A percentile compares a stretch with the other conserved stretches of the same genome.
Evolutionary conservation across 2,888 invertebrate genomes (phyloP).

Genomic region (Dorcus hopei): DNA sequence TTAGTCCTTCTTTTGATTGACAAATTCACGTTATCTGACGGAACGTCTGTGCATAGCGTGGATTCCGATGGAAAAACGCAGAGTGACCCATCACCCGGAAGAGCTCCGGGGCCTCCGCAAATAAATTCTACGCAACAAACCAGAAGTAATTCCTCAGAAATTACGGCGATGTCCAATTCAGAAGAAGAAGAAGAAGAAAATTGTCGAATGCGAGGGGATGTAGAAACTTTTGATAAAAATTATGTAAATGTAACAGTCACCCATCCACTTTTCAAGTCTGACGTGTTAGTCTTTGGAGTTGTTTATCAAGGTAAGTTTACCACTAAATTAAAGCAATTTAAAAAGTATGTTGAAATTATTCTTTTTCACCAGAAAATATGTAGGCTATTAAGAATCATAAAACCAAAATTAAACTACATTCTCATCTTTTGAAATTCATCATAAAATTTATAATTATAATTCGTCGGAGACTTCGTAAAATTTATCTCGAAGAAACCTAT

Average conservation of each 20-base stretch:
- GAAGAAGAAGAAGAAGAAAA: slow-evolving; percentile 9
- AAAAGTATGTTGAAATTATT: no score
- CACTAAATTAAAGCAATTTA: no score
- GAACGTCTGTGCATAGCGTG: slow-evolving; percentile 32
- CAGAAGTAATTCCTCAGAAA: slow-evolving; percentile 26
- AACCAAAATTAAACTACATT: no score
- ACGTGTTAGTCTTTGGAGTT: slow-evolving; percentile 53
- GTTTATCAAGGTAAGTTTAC: slow-evolving; percentile 56
- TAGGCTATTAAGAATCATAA: no score
- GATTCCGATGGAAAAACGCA: slow-evolving; percentile 48
- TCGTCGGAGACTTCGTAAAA: no score
- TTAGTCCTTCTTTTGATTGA: slow-evolving; percentile 10
- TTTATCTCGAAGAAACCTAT: no score
- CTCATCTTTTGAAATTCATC: no score
- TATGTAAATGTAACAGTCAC: slow-evolving; percentile 53
- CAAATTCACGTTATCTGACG: slow-evolving; percentile 10
- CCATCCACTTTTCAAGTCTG: slow-evolving; percentile 54
- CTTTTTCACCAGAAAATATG: no score
- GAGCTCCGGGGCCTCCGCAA: slow-evolving; percentile 62
- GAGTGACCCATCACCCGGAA: slow-evolving; percentile 65
- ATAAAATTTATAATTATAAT: no score
- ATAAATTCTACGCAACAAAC: not conserved
- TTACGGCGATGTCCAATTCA: slow-evolving; percentile 19
- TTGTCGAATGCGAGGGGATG: slow-evolving; percentile 35
- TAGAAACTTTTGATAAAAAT: slow-evolving; percentile 49